Evolutionary conservation across 2,113 vertebrate species (phyloP).

Genomic region (Canis aureus): DNA sequence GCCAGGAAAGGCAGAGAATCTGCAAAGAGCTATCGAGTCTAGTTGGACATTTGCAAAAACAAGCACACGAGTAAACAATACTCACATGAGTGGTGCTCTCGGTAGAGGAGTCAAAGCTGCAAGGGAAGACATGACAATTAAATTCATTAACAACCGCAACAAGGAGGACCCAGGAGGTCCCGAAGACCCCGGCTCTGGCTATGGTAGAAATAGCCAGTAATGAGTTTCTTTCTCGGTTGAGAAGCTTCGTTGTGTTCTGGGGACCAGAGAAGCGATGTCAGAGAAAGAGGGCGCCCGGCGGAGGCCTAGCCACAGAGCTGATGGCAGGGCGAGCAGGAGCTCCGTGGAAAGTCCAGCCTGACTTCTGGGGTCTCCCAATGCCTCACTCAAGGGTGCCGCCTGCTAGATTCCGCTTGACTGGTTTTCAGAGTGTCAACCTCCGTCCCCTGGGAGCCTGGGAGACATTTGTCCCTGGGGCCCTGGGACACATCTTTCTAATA

Average conservation of each 20-base stretch:
- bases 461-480: neutral
- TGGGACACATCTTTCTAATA: neutral
- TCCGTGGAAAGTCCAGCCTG: rapidly evolving
- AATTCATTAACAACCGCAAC: neutral
- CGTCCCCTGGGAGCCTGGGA: neutral
- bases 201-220: rapidly evolving
- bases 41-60: rapidly evolving
- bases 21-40: too few relatives aligned
- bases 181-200: neutral
- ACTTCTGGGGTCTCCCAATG: neutral
- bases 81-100: rapidly evolving
- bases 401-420: rapidly evolving
- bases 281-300: neutral
- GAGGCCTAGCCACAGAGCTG: too few relatives aligned
- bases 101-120: neutral
- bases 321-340: rapidly evolving
- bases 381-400: rapidly evolving
- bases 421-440: rapidly evolving
- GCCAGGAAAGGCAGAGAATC: neutral
- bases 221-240: neutral
- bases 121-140: too few relatives aligned
- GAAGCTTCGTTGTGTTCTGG: neutral
- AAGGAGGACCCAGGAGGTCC: too few relatives aligned
- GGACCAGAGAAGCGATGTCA: neutral
- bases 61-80: neutral